Evolutionary conservation across 2,888 invertebrate genomes (phyloP), one percentile per base, ranked within the genome.

Genomic region (Ophion slaviceki): DNA sequence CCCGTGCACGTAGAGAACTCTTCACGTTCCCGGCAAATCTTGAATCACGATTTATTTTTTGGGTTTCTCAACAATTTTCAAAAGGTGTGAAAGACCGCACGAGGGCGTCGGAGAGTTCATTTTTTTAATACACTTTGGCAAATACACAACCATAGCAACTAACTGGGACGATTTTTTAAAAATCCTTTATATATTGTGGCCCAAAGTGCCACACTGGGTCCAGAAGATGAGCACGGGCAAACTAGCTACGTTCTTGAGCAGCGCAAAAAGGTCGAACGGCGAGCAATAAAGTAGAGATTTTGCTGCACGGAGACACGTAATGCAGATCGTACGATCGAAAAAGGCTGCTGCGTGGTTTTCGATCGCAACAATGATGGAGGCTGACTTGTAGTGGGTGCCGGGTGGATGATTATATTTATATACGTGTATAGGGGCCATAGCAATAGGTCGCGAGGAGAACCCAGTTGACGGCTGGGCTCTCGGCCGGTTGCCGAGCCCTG

Each of bases 401-500:
- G 32, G 45, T 67, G 81, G 77, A 62, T 67, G 57, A 66, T 53
- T 17, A 24, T 24, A 64, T 71, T n/a, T 24, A 53, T 57, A 36
- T 59, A n/a, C 45, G 28, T 72, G 10, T 11, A 40, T 24, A 53
- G 83, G 84, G 74, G 75, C 70, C 80, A 70, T 75, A 62, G 82
- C 75, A 78, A 84, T 81, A 80, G 87, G 75, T 70, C 70, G 84
- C 70, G 72, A 78, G 20, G 61, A 82, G 79, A 80, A 79, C 72
- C 70, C 64, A 71, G 62, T 75, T 62, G 71, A 59, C 74, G 62
- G 66, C 70, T 74, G 77, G 85, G 84, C 80, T 84, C 84, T 68
- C 74, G 86, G 85, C 80, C 86, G 81, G 82, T 86, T 87, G 87
- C 85, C 88, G 89, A 87, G 89, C 89, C 88, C 85, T 90, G 88